A percentile compares a stretch with the other conserved stretches of the same genome.
Conservation (phyloP, 2,888 invertebrate genomes). For the Luffia ferchaultella region DNA sequence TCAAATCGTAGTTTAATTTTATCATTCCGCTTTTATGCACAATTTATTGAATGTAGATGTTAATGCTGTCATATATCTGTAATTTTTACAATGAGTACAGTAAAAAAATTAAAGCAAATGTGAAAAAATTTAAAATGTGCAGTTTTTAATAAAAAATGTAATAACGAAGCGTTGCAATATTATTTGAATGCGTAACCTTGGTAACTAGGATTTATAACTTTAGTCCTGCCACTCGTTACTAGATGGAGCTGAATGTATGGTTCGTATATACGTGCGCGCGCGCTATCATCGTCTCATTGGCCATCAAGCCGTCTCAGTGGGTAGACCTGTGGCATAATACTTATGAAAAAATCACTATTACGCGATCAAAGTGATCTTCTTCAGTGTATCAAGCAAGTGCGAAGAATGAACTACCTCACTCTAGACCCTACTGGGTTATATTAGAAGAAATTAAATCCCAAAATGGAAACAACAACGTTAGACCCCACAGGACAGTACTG, state of each 20-base stretch:
- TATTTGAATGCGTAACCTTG: too few relatives aligned
- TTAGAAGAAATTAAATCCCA: slow-evolving; percentile 19
- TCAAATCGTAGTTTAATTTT: too few relatives aligned
- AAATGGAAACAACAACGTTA: slow-evolving; percentile 14
- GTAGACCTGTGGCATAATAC: slow-evolving; percentile 27
- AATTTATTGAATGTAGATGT: too few relatives aligned
- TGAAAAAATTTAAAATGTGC: too few relatives aligned
- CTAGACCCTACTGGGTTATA: slow-evolving; percentile 59
- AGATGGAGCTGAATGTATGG: slow-evolving; percentile 39
- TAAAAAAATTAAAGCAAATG: too few relatives aligned
- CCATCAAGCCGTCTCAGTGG: slow-evolving; percentile 37
- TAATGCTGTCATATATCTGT: too few relatives aligned
- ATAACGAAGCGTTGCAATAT: too few relatives aligned
- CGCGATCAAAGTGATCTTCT: neutral
- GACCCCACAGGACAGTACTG: slow-evolving; percentile 51
- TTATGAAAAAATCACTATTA: neutral
- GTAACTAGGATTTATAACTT: too few relatives aligned
- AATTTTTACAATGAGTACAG: too few relatives aligned
- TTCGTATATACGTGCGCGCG: slow-evolving; percentile 43
- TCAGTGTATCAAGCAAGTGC: slow-evolving; percentile 2
- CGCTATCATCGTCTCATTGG: slow-evolving; percentile 39
- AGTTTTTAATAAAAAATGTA: too few relatives aligned
- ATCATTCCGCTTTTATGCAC: too few relatives aligned
- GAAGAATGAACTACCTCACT: slow-evolving; percentile 44
- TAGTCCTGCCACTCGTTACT: slow-evolving; percentile 33